Base-by-base conservation (phyloP, 2,888 invertebrate species). In the Drosophila suboccidentalis region DNA sequence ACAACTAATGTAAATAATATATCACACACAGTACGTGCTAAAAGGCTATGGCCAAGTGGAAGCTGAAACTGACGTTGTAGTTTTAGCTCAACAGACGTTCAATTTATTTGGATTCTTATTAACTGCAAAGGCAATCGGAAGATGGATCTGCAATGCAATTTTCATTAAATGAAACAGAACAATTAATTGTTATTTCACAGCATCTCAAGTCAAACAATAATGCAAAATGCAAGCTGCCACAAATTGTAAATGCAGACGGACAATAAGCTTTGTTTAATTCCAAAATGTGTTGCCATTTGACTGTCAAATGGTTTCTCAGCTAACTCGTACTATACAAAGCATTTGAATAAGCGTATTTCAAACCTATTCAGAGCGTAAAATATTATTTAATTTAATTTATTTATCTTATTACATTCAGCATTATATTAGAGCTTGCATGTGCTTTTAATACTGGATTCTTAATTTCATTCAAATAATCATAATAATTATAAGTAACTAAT, bases 1-100 rank as follows among this genome's bases (percentile, higher is more conserved):
- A 66, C 82, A 64, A 65, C 79, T 75, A 60, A 68, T 65, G 82
- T 68, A 79, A 79, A 79, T 75, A 79, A 78, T 71, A 71, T 44
- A 82, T 70, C 68, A 66, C 51, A 53, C 63, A n/a, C 41, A 41
- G 59, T 77, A 78, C 78, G 78, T 78, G 78, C 62, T 53, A n/a
- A 47, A 17, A 73, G 64, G 64, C 68, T 53, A 74, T 61, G 36
- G 3, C 38, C 47, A 47, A 47, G 36, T 44, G 15, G n/a, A 41
- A 39, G 26, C 47, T 34, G 10, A 46, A 13, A n/a, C 29, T 57
- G 34, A 43, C 17, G 38, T 61, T 73, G 38, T 39, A 78, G 53
- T 61, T 78, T 49, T n/a, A 36, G 50, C 44, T 67, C 47, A 75
- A 64, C 75, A 64, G 53, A 75, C 68, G 67, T 63, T 2, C 29